Evolutionary conservation across 2,888 invertebrate species (phyloP), one percentile per base, ranked within the genome.

Genomic region (Ophion costatus): DNA sequence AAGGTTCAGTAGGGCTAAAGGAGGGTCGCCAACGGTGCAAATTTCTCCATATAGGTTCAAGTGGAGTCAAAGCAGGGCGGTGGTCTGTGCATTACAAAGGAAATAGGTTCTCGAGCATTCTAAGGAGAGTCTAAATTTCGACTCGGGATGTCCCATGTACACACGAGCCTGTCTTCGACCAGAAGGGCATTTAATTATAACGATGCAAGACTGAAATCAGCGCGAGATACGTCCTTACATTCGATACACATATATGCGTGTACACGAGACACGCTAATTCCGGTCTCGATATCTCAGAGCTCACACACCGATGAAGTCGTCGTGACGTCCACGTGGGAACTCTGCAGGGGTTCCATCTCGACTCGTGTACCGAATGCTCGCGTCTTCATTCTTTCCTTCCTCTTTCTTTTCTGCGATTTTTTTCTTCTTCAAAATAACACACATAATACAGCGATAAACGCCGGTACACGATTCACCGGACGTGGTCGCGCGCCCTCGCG

Each of bases 261-360:
- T 74, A 78, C 42, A 63, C 20, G 87, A 86, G 86, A 88, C 84
- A 84, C 80, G 82, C 84, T 73, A 82, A 76, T 70, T 67, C 59
- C 33, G 56, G 73, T 82, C 84, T 38, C 73, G 80, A 80, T 77
- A 78, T 75, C 71, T 66, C 59, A 38, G 80, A 76, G 67, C 69
- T 51, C 89, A 63, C 42, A 75, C 56, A 78, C 42, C 66, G 90
- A 90, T 90, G 90, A 90, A 91, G 90, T 89, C 90, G 90, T 90
- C 89, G 89, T 89, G 89, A 90, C 88, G 89, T 89, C 89, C 89
- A 90, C 92, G 91, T 92, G 93, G 92, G 92, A 92, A 91, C 92
- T 89, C 93, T 75, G 86, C 92, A 87, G 93, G 93, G 91, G 90
- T 87, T 89, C 88, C 86, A 83, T 86, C 87, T 87, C 88, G 89